phyloP scores from a whole-genome alignment of 64 coral and sea anemone species.

The Pocillopora verrucosa region DNA sequence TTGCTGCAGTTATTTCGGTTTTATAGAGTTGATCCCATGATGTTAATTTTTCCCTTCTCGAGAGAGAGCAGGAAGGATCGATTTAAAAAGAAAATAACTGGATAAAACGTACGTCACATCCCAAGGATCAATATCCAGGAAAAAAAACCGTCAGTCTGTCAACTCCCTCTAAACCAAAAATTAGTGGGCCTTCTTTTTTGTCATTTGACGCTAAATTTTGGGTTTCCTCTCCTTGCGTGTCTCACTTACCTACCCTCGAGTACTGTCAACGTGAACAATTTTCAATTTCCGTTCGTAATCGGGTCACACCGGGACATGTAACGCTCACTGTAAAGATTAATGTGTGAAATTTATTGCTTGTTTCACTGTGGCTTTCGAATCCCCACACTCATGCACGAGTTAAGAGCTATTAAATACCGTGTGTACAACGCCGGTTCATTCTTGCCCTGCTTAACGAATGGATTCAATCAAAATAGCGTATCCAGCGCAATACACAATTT shows the following conservation, averaged over 20 bases:
- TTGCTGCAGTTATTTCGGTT: neutral
- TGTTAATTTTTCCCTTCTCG: neutral
- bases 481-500: conserved; percentile 58
- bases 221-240: conserved; percentile 44
- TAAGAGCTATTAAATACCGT: conserved; percentile 30
- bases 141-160: conserved; percentile 19
- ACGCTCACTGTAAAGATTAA: conserved; percentile 11
- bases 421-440: conserved; percentile 13
- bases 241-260: conserved; percentile 11
- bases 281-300: conserved; percentile 56
- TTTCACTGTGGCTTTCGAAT: neutral
- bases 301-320: conserved; percentile 39
- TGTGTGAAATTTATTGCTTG: conserved; percentile 35
- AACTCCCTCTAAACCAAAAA: conserved; percentile 24
- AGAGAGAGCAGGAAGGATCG: conserved; percentile 2
- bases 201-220: conserved; percentile 50
- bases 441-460: conserved; percentile 48
- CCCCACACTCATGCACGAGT: conserved; percentile 14
- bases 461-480: conserved; percentile 78
- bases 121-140: conserved; percentile 23
- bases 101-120: neutral
- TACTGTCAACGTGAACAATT: conserved; percentile 65
- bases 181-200: conserved; percentile 44
- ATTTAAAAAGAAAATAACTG: conserved; percentile 39
- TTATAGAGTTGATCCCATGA: neutral